Base-by-base conservation (phyloP, 2,113 vertebrate genomes). In the Notothenia coriiceps region DNA sequence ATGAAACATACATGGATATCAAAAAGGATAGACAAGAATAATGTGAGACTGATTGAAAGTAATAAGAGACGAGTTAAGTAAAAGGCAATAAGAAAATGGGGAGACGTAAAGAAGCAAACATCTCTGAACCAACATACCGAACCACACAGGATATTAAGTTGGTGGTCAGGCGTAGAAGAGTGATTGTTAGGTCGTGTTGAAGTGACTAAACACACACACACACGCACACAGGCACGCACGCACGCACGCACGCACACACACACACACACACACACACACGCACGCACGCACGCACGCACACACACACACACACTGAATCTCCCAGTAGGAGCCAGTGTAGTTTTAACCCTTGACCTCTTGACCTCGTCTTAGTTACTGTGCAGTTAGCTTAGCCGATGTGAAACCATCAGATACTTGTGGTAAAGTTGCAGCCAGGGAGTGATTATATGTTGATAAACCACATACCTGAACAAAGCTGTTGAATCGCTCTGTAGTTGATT, bases 321-420 rank as follows among this genome's bases (percentile, higher is more conserved):
- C 90, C 60, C 85, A 90, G 87, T 85, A 93, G 92, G 85, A 94
- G 89, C 87, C 86, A 80, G 74, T 94, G 95, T 95, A 82, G 91
- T 82, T 94, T 94, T 95, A 95, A 94, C 94, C 94, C 91, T 71
- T 88, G 85, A 92, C 88, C 86, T 60, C 5, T 1, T 83, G 88
- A 93, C 92, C 91, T 87, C 69, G 77, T 91, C 89, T 94, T 92
- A 90, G 92, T 93, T 89, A 89, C 70, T n/a, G 22, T 52, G 82
- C 56, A 60, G 79, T 81, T 77, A 82, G 86, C 79, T 87, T 76
- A 85, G 85, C 75, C 4, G 43, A 70, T 84, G 78, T 83, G 87
- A 91, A 93, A 93, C 68, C 64, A 90, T 83, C 83, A 80, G 87
- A 82, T 92, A 80, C 89, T 88, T 92, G 86, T 85, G 74, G 83